phyloP scores from a whole-genome alignment of 2,113 vertebrate genomes.

The Centrocercus urophasianus region DNA sequence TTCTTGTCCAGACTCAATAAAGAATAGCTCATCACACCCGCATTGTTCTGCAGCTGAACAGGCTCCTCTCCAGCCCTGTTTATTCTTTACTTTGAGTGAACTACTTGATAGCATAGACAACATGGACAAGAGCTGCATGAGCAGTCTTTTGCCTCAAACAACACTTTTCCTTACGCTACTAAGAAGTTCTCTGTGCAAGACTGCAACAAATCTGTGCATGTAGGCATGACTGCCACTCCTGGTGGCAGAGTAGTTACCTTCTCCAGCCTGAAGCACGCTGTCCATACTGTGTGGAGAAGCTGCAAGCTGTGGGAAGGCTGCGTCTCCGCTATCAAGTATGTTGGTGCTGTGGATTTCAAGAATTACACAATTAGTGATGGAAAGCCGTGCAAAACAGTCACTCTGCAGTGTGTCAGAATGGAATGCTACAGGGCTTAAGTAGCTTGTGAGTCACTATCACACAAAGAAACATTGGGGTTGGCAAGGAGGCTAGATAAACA shows the following conservation, averaged over 20 bases:
- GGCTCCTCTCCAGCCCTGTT: neutral
- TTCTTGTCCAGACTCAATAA: neutral
- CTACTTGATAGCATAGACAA: neutral
- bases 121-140: neutral
- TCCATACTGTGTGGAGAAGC: conserved; percentile 95
- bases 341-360: conserved; percentile 78
- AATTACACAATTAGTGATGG: neutral
- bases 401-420: neutral
- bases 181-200: neutral
- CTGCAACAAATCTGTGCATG: neutral
- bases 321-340: conserved; percentile 86
- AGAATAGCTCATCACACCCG: neutral
- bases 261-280: conserved; percentile 90
- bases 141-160: neutral
- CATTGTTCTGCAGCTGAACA: neutral
- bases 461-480: neutral
- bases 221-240: neutral
- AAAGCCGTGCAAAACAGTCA: neutral
- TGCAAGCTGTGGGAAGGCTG: conserved; percentile 87
- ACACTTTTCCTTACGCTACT: neutral
- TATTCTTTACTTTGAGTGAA: neutral
- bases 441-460: neutral
- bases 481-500: neutral
- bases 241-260: conserved; percentile 73
- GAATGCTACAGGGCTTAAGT: neutral